Conservation (phyloP, 2,888 invertebrate species). For the Epinotia bilunana region DNA sequence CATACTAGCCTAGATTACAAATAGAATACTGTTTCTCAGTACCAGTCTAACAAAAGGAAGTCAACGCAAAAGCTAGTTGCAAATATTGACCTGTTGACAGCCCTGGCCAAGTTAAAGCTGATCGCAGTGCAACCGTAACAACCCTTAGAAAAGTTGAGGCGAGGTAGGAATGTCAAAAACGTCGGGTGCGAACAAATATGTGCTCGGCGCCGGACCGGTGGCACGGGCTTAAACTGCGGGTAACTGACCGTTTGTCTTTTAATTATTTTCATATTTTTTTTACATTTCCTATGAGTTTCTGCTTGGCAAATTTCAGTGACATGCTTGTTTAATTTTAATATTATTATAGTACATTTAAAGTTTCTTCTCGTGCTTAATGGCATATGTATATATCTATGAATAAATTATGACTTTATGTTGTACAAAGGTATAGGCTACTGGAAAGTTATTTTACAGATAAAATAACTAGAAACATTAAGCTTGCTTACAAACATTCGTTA, state of each 20-base stretch:
- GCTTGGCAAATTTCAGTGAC: too few relatives aligned
- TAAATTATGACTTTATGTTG: too few relatives aligned
- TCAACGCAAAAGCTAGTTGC: background rate
- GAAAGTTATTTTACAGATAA: background rate
- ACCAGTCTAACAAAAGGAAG: too few relatives aligned
- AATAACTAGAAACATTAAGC: background rate
- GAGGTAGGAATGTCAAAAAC: conserved; percentile 79
- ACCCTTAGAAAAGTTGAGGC: conserved; percentile 80
- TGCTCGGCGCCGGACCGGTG: conserved; percentile 67
- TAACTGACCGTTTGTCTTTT: conserved; percentile 21
- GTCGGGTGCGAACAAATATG: conserved; percentile 81
- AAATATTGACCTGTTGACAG: conserved; percentile 28
- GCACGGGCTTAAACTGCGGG: conserved; percentile 52
- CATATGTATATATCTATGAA: too few relatives aligned
- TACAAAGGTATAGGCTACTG: too few relatives aligned
- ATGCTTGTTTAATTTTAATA: too few relatives aligned
- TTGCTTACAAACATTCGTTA: background rate
- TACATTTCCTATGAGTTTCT: too few relatives aligned
- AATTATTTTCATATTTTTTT: too few relatives aligned
- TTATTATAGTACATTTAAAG: too few relatives aligned
- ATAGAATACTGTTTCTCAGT: too few relatives aligned
- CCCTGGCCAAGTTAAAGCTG: conserved; percentile 52
- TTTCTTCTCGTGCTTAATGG: too few relatives aligned
- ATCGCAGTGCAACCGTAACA: conserved; percentile 60
- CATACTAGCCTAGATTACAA: too few relatives aligned